phyloP scores from a whole-genome alignment of 2,113 vertebrate species.

The Stegastes partitus region DNA sequence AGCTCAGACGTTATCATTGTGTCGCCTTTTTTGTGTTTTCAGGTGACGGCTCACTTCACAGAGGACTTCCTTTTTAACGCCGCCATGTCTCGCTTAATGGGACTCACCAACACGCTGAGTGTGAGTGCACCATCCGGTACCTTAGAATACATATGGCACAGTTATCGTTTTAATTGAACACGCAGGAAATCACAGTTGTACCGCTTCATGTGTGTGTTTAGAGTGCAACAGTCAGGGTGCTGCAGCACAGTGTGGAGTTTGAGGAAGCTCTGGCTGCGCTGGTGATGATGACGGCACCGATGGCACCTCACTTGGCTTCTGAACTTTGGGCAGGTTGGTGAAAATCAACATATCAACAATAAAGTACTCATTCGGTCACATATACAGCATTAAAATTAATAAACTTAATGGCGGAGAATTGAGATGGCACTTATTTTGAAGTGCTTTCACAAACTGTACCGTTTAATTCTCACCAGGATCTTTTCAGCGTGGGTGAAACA shows the following conservation, averaged over 20 bases:
- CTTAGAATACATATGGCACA: background rate
- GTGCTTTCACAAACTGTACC: background rate
- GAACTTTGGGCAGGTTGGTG: conserved; percentile 97
- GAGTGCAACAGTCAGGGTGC: conserved; percentile 85
- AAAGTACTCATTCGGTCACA: background rate
- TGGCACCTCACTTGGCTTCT: conserved; percentile 94
- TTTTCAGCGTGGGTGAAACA: background rate
- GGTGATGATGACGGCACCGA: conserved; percentile 91
- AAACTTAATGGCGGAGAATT: background rate
- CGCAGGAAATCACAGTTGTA: conserved; percentile 1
- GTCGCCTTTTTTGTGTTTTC: conserved; percentile 28
- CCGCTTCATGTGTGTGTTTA: conserved; percentile 61
- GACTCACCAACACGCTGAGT: conserved; percentile 88
- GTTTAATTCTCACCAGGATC: background rate
- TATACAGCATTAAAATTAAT: background rate
- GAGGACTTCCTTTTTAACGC: conserved; percentile 93
- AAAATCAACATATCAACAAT: background rate
- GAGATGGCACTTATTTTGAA: background rate
- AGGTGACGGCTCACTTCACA: conserved; percentile 92
- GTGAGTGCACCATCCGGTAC: conserved; percentile 81
- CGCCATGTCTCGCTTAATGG: conserved; percentile 94
- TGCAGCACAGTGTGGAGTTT: conserved; percentile 92
- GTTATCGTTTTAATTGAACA: background rate
- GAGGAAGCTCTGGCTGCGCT: conserved; percentile 92
- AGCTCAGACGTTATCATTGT: background rate